Percentiles rank a stretch among this genome's conserved stretches.
These are phyloP conservation scores for Hapalemur alaotrensis DNA, from an alignment of 2,797 vertebrate genomes.

Conservation along the genomic window DNA sequence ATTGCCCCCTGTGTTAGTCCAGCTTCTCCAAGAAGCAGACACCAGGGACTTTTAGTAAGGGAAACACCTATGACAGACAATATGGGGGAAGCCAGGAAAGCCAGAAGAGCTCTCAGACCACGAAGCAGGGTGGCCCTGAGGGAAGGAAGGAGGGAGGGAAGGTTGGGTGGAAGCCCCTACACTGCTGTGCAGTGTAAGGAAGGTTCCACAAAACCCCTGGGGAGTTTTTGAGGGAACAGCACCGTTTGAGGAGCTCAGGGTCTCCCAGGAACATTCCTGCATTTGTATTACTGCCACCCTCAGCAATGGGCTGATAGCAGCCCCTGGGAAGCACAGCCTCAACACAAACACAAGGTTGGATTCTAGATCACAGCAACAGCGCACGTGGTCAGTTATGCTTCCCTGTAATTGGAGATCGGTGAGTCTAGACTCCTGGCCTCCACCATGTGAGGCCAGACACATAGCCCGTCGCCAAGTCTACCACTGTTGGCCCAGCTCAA, in stretches of 20 bases:
- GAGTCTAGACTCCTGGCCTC: background rate
- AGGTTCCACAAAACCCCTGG: background rate
- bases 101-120: background rate
- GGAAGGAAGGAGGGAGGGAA: background rate
- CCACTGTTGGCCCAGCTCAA: background rate
- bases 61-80: background rate
- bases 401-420: background rate
- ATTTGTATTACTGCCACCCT: too few relatives aligned
- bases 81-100: background rate
- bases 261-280: background rate
- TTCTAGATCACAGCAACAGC: background rate
- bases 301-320: background rate
- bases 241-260: background rate
- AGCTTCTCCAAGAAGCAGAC: background rate
- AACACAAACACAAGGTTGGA: background rate
- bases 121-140: accelerated
- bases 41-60: background rate
- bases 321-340: background rate
- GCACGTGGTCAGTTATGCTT: accelerated
- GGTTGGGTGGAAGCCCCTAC: too few relatives aligned
- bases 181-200: background rate
- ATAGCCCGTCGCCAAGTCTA: background rate
- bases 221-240: background rate
- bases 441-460: background rate
- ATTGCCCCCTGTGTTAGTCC: background rate